Base-by-base conservation (phyloP, 2,888 invertebrate genomes). In the Pristionchus maxplancki region DNA sequence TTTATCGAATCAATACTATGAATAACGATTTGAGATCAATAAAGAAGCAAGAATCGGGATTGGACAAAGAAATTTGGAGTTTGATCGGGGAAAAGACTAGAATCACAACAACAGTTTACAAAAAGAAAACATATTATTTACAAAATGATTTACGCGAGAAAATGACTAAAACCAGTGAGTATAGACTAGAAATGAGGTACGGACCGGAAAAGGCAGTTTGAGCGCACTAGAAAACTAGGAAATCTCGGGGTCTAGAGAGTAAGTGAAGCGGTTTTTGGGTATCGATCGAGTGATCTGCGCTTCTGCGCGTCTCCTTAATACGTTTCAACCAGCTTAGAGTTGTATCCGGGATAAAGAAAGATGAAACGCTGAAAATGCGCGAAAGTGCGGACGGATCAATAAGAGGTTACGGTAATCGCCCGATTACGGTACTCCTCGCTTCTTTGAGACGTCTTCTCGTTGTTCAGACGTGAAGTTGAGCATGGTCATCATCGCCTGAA, bases 401-500 rank as follows among this genome's bases (percentile, higher is more conserved):
- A 78, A n/a, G 40, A 24, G 44, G 44, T 44, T 78, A 40, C 44
- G 9, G 44, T 78, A 78, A 44, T 78, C 48, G n/a, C 8, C 34
- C 13, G 85, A 44, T 64, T 67, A 62, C 85, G 40, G 85, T 64
- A 67, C 67, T 28, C 64, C 64, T 11, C 85, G 24, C 48, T 48
- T 62, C 88, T 89, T 90, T 6, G 90, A 85, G 5, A 94, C 91
- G 64, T 93, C 93, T 3, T 94, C 92, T 78, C 94, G 93, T 88
- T 95, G 95, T 50, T 90, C 88, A 4, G 91, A 82, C 6, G 93
- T 93, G 89, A 95, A 95, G 82, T 94, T 94, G 67, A 98, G 96
- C 94, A 98, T 97, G 95, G 97, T 97, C 95, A 97, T 97, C 91
- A 98, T 97, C 87, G 97, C 98, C 94, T 96, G 88, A 85, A 53